A percentile compares a stretch with the other conserved stretches of the same genome.
Evolutionary conservation across 2,113 vertebrate genomes (phyloP).

Genomic region (Pholis gunnellus): DNA sequence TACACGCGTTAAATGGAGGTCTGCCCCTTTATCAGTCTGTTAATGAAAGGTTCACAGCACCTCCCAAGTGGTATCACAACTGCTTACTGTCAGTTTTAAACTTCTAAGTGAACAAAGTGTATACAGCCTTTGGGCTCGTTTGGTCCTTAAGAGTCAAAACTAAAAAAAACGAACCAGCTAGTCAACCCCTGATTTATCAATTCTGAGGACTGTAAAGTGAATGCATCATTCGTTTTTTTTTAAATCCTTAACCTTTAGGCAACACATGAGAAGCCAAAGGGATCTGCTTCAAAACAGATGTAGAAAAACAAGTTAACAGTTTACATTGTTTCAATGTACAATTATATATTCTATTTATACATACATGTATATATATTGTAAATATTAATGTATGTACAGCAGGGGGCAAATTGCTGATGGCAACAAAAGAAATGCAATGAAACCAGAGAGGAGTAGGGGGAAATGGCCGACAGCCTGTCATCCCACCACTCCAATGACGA

Average conservation of each 20-base stretch:
- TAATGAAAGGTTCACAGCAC: not conserved
- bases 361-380: not conserved
- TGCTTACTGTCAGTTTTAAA: not conserved
- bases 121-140: not conserved
- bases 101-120: not conserved
- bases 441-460: conserved; percentile 33
- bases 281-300: not conserved
- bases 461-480: conserved; percentile 12
- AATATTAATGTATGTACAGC: not conserved
- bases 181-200: not conserved
- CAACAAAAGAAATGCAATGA: conserved; percentile 44
- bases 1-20: not conserved
- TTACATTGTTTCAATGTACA: not conserved
- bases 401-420: conserved; percentile 32
- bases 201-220: not conserved
- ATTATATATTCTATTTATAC: not conserved
- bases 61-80: not conserved
- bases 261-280: not conserved
- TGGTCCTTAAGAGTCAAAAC: not conserved
- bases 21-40: not conserved
- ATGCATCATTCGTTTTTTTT: not conserved
- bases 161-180: too few relatives aligned
- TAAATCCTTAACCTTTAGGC: not conserved
- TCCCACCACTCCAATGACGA: conserved; percentile 39
- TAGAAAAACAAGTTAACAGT: not conserved